Evolutionary conservation across 2,797 vertebrate genomes (phyloP).

Genomic region (Karalla daura): DNA sequence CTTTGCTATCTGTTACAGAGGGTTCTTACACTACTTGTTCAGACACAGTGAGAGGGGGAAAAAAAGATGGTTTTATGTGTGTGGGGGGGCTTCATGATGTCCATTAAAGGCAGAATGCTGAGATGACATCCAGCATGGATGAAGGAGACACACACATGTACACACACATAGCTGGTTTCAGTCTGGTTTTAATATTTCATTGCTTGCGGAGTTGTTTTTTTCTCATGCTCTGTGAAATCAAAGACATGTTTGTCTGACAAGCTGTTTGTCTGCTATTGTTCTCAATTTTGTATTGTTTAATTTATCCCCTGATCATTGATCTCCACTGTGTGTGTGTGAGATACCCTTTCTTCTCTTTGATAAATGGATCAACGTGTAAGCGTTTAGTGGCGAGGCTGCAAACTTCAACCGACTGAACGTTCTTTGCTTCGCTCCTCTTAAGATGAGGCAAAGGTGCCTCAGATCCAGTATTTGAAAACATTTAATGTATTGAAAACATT

Average conservation of each 20-base stretch:
- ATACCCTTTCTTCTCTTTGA: no score
- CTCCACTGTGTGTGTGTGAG: not conserved
- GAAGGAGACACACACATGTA: conserved; percentile 3
- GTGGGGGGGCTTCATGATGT: conserved; percentile 37
- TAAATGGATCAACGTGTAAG: no score
- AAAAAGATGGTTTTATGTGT: conserved; percentile 15
- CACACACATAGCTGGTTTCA: not conserved
- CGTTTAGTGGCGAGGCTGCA: no score
- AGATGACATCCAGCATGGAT: conserved; percentile 33
- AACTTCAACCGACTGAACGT: no score
- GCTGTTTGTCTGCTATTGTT: conserved; percentile 24
- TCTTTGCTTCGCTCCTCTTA: no score
- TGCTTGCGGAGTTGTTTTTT: conserved; percentile 31
- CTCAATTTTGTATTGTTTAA: not conserved
- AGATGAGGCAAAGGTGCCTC: no score
- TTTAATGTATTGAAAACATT: no score
- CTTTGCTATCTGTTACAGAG: conserved; percentile 35
- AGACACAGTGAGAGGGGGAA: conserved; percentile 1
- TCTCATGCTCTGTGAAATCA: conserved; percentile 26
- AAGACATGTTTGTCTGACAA: conserved; percentile 30
- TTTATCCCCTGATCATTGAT: not conserved
- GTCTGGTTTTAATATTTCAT: conserved; percentile 28
- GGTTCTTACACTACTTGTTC: conserved; percentile 38
- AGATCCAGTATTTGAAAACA: no score
- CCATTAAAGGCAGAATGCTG: conserved; percentile 41